Percentiles rank a stretch among this genome's conserved stretches.
Evolutionary conservation across 2,888 invertebrate genomes (phyloP).

Genomic region (Gortyna flavago): DNA sequence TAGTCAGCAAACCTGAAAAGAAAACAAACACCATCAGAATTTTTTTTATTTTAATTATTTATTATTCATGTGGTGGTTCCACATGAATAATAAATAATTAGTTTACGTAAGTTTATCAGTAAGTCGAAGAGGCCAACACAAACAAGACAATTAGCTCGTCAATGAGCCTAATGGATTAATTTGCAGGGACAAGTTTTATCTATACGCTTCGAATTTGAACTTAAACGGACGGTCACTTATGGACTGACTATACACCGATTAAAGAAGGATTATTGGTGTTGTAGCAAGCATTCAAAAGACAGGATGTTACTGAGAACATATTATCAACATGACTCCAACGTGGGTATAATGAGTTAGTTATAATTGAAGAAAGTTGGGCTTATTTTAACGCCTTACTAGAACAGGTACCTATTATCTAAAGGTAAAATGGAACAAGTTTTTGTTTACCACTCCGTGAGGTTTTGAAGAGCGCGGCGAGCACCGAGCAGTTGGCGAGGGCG

Average conservation of each 20-base stretch:
- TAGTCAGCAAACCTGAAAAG: conserved; percentile 87
- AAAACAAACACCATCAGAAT: conserved; percentile 17
- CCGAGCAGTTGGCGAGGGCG: conserved; percentile 84
- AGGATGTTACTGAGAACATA: conserved; percentile 16
- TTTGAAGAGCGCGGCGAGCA: conserved; percentile 83
- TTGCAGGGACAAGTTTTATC: conserved; percentile 2
- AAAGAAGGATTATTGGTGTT: conserved; percentile 14
- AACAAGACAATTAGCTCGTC: conserved; percentile 37
- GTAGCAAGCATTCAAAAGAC: conserved; percentile 19
- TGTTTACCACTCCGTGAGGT: conserved; percentile 86
- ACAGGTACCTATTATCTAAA: conserved; percentile 6
- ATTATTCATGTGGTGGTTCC: no score
- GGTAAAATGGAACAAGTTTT: conserved; percentile 47
- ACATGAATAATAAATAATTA: neutral
- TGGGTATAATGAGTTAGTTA: neutral
- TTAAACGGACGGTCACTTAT: neutral
- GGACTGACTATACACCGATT: neutral
- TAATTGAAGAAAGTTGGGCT: conserved; percentile 19
- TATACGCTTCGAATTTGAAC: conserved; percentile 14
- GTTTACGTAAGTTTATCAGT: neutral
- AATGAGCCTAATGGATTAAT: conserved; percentile 17
- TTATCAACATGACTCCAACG: neutral
- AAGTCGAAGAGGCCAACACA: conserved; percentile 1
- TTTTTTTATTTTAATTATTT: no score
- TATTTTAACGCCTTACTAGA: conserved; percentile 14